phyloP scores from a whole-genome alignment of 2,113 vertebrate genomes.

The Naja naja region DNA sequence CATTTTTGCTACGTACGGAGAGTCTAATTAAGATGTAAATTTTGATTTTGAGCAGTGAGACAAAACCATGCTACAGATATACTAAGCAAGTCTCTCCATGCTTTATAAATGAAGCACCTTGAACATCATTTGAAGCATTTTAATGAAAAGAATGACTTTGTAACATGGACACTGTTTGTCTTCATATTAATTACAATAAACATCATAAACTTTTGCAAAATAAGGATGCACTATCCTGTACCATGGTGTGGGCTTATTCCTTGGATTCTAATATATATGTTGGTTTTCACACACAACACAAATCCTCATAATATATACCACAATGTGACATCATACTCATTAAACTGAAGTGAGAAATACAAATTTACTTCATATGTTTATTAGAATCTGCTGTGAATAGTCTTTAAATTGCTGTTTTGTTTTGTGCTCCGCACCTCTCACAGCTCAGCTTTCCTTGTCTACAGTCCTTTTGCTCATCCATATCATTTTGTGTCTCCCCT shows the following conservation, averaged over 20 bases:
- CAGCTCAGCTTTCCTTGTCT: slow-evolving; percentile 23
- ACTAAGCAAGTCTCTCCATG: slow-evolving; percentile 4
- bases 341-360: slow-evolving; percentile 8
- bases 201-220: not conserved
- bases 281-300: not conserved
- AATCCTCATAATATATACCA: not conserved
- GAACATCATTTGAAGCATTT: slow-evolving; percentile 45
- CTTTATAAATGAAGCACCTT: slow-evolving; percentile 53
- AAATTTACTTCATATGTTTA: slow-evolving; percentile 35
- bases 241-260: not conserved
- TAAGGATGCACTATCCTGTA: not conserved
- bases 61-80: slow-evolving; percentile 56
- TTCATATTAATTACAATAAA: not conserved
- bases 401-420: not conserved
- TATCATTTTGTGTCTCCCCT: slow-evolving; percentile 20
- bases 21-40: slow-evolving; percentile 81
- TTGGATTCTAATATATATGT: slow-evolving; percentile 7
- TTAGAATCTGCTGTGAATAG: slow-evolving; percentile 23
- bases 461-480: not conserved
- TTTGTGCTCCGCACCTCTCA: slow-evolving; percentile 21
- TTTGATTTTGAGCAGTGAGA: slow-evolving; percentile 68
- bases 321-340: slow-evolving; percentile 1
- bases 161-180: not conserved
- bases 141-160: slow-evolving; percentile 47
- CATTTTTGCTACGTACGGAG: slow-evolving; percentile 75